Percentiles rank a stretch among this genome's conserved stretches.
Evolutionary conservation across 2,797 vertebrate species (phyloP).

Genomic region (Chelon labrosus): DNA sequence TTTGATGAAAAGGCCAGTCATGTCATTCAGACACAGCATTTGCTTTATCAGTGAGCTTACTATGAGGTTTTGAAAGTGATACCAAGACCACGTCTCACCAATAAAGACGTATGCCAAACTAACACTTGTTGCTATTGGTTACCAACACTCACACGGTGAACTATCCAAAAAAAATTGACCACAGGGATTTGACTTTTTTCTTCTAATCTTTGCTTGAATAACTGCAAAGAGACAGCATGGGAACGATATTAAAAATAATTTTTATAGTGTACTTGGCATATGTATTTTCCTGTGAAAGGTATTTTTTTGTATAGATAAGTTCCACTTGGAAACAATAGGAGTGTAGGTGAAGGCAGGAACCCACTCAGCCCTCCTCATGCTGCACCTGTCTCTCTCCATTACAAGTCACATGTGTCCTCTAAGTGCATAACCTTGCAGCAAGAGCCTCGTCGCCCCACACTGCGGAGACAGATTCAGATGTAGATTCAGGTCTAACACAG

Average conservation of each 20-base stretch:
- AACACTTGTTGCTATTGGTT: no score
- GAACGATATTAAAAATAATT: not conserved
- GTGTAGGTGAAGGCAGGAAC: conserved; percentile 10
- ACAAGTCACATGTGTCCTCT: conserved; percentile 62
- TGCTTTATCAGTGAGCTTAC: no score
- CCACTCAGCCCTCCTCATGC: conserved; percentile 8
- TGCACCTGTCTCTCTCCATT: conserved; percentile 54
- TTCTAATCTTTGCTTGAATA: not conserved
- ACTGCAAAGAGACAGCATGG: not conserved
- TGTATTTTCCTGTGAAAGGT: no score
- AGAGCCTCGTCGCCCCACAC: conserved; percentile 31
- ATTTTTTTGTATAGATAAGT: not conserved
- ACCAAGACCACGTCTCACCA: no score
- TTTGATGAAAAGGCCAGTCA: no score
- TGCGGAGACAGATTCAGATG: conserved; percentile 34
- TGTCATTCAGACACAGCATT: no score
- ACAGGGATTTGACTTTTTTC: not conserved
- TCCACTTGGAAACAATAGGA: not conserved
- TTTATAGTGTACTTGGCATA: no score
- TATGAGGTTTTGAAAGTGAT: no score
- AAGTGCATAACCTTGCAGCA: conserved; percentile 63
- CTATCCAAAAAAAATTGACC: no score
- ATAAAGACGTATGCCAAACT: no score
- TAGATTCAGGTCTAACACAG: not conserved
- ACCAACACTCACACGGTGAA: no score